Percentiles rank a stretch among this genome's conserved stretches.
Evolutionary conservation across 2,797 vertebrate species (phyloP).

Genomic region (Picus viridis): DNA sequence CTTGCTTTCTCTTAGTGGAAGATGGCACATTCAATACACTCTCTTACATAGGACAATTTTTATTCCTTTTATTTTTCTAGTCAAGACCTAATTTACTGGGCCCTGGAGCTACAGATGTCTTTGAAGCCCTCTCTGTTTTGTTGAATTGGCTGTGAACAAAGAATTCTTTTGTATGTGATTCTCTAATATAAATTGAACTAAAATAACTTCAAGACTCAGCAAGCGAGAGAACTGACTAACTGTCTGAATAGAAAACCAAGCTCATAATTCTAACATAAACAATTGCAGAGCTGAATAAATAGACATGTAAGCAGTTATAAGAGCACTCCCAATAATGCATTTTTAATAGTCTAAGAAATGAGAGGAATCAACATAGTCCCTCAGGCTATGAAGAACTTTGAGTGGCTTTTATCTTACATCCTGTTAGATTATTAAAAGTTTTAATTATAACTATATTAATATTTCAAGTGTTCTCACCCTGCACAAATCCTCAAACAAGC

Average conservation of each 20-base stretch:
- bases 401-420: conserved; percentile 53
- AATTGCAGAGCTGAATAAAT: conserved; percentile 44
- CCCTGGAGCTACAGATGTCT: conserved; percentile 33
- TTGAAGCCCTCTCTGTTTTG: conserved; percentile 26
- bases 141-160: conserved; percentile 21
- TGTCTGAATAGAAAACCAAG: conserved; percentile 36
- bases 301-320: conserved; percentile 29
- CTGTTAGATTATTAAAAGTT: conserved; percentile 50
- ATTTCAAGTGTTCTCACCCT: conserved; percentile 41
- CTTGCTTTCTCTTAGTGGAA: neutral
- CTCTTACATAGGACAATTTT: neutral
- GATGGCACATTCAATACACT: neutral
- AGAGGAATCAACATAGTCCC: conserved; percentile 25
- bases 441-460: conserved; percentile 49
- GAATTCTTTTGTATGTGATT: conserved; percentile 23
- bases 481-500: neutral
- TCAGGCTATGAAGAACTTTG: conserved; percentile 41
- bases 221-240: conserved; percentile 2
- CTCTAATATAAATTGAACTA: conserved; percentile 39
- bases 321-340: conserved; percentile 43
- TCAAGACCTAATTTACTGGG: conserved; percentile 48
- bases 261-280: conserved; percentile 57
- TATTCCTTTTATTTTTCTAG: conserved; percentile 46
- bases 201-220: conserved; percentile 42
- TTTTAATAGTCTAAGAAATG: conserved; percentile 54